Evolutionary conservation across 30 jellyfish, hydroid and myxozoan species (phyloP), one percentile per base, ranked within the genome.

Genomic region (Aurelia sp.): DNA sequence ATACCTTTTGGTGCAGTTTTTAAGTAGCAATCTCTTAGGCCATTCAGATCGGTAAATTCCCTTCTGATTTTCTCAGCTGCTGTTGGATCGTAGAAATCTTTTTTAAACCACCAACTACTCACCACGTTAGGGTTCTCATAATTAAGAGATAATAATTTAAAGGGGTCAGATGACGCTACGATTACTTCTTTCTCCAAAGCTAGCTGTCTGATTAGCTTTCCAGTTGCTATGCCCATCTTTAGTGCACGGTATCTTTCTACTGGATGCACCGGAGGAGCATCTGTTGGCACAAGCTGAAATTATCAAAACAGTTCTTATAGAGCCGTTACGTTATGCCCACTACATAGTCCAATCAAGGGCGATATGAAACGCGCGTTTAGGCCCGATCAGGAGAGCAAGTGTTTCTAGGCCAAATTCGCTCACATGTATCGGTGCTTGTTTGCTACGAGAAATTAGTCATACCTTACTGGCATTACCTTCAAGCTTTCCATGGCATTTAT

Each of bases 51-150:
- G 73, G 76, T 63, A 47, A 82, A 93, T 60, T 93, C 96, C n/a
- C 57, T 63, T 50, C 93, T 75, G 79, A 87, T 88, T 11, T 53
- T 62, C 24, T 68, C 83, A 44, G 95, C 97, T n/a, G 66, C 64
- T 22, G 31, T 48, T 22, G 68, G 35, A n/a, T 35, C 84, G 85
- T 68, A 93, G 24, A 93, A 58, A 5, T 79, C 83, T 52, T 73
- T 74, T n/a, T 84, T 89, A 35, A 89, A 51, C 96, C 91, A 82
- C 98, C 98, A 93, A 11, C 92, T 96, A 41, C 86, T 44, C 7
- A 82, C 93, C 44, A 84, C 48, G 50, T 59, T 58, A 15, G 97
- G 85, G 65, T 88, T 67, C 70, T 74, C 84, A 55, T 88, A 65
- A 40, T 68, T 81, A 18, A 82, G 64, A 18, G 90, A 87, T 12